These are phyloP conservation scores for Oceanites oceanicus DNA, from an alignment of 2,113 vertebrate genomes.

Conservation along the genomic window DNA sequence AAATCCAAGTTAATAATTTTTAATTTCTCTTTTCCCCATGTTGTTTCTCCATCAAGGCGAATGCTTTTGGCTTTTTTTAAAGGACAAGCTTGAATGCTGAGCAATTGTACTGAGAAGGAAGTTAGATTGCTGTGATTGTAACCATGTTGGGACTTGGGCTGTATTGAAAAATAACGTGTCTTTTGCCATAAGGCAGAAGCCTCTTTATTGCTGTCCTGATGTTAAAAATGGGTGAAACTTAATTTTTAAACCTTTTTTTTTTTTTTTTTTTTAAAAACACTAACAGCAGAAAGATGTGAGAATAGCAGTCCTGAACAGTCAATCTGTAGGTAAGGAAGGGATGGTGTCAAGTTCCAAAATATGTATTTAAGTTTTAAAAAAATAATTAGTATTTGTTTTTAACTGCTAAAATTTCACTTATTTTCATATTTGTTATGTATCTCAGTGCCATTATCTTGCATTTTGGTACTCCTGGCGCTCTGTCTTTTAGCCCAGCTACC, in stretches of 20 bases:
- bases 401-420: neutral
- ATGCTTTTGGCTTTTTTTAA: neutral
- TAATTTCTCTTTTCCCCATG: neutral
- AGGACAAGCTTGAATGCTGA: neutral
- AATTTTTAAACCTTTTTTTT: neutral
- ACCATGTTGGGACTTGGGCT: neutral
- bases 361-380: neutral
- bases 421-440: neutral
- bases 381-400: neutral
- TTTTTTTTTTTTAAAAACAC: neutral
- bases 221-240: neutral
- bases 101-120: neutral
- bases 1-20: neutral
- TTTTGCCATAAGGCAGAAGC: neutral
- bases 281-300: neutral
- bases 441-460: neutral
- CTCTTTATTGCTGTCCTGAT: neutral
- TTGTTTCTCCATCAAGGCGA: neutral
- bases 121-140: neutral
- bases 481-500: neutral
- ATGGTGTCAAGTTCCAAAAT: neutral
- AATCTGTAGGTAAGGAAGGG: neutral
- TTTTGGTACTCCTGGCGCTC: neutral
- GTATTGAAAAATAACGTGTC: neutral
- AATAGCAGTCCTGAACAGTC: neutral